phyloP scores from a whole-genome alignment of 2,113 vertebrate species.

The Numida meleagris region DNA sequence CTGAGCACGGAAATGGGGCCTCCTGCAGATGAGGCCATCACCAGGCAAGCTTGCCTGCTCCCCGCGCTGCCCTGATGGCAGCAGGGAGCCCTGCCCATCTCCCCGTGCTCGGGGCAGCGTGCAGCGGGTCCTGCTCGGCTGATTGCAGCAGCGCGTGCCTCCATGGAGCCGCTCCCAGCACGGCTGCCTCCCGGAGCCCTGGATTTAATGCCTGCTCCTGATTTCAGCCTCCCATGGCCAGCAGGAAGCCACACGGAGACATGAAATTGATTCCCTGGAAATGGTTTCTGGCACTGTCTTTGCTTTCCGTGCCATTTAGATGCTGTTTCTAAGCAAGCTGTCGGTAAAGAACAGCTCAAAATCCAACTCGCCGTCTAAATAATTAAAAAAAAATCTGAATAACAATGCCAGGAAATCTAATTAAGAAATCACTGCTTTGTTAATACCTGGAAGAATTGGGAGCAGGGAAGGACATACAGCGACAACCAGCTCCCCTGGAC shows the following conservation, averaged over 20 bases:
- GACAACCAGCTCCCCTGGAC: not conserved
- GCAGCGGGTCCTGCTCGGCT: not conserved
- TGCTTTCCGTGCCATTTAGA: not conserved
- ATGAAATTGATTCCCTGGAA: rapidly evolving
- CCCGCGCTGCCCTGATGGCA: not conserved
- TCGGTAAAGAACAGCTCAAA: not conserved
- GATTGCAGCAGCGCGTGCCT: not conserved
- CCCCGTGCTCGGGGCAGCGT: not conserved
- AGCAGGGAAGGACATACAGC: not conserved
- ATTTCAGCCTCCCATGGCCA: not conserved
- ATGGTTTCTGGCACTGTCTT: not conserved
- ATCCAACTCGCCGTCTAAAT: not conserved
- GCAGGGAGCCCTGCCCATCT: rapidly evolving
- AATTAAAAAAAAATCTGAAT: not conserved
- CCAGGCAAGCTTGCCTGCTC: rapidly evolving
- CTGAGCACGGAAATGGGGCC: not conserved
- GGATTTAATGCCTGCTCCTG: not conserved
- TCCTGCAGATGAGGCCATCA: not conserved
- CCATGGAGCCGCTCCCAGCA: not conserved
- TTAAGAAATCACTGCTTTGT: not conserved
- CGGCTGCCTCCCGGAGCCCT: rapidly evolving
- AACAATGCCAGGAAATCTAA: not conserved
- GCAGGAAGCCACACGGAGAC: not conserved
- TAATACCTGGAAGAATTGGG: not conserved
- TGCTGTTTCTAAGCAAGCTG: not conserved